Percentiles rank a stretch among this genome's conserved stretches.
Conservation (phyloP, 2,888 invertebrate species). For the Eretmocerus hayati region DNA sequence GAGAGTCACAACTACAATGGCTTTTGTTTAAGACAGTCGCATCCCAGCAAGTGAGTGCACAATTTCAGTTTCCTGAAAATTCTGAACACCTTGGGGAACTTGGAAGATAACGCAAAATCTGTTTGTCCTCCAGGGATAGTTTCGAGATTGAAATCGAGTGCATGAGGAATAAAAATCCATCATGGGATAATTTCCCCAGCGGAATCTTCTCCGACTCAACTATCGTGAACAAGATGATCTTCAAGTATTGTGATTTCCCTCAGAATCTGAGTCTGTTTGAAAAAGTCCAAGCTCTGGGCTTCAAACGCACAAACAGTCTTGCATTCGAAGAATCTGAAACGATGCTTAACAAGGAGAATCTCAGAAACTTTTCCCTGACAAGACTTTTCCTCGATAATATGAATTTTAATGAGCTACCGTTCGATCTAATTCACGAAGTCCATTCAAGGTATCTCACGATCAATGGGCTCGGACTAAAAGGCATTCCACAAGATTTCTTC, state of each 20-base stretch:
- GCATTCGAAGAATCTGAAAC: neutral
- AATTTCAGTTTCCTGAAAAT: too few relatives aligned
- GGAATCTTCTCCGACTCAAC: neutral
- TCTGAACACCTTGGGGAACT: too few relatives aligned
- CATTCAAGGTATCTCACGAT: neutral
- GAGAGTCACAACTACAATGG: too few relatives aligned
- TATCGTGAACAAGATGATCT: neutral
- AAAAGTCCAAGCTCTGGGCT: slow-evolving; percentile 3
- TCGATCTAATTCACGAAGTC: slow-evolving; percentile 1
- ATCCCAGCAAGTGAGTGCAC: too few relatives aligned
- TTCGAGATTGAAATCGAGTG: too few relatives aligned
- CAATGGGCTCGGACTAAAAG: neutral
- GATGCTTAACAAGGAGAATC: neutral
- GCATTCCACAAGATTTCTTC: slow-evolving; percentile 57
- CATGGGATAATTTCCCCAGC: neutral
- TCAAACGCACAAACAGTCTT: slow-evolving; percentile 1
- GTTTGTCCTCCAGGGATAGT: too few relatives aligned
- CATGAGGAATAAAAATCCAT: too few relatives aligned
- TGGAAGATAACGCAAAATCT: too few relatives aligned
- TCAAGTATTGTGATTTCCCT: slow-evolving; percentile 9
- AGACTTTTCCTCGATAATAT: neutral
- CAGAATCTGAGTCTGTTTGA: neutral
- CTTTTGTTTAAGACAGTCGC: too few relatives aligned
- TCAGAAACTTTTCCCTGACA: neutral
- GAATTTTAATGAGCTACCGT: neutral